Base-by-base conservation (phyloP, 2,888 invertebrate species). In the Cantharis lateralis region DNA sequence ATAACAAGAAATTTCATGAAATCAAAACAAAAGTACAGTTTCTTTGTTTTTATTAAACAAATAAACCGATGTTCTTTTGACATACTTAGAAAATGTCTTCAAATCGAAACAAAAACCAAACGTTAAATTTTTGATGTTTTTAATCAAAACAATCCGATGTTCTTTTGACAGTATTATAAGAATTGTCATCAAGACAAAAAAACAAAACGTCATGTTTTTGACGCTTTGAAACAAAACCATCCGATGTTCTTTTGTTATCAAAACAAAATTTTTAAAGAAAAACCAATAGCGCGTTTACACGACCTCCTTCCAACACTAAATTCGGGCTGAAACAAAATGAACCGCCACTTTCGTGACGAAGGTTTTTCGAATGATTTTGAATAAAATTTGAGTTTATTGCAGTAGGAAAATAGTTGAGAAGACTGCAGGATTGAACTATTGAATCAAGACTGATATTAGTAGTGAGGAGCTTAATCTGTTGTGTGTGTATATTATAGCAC, bases 391-490 rank as follows among this genome's bases (percentile, higher is more conserved):
- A 48, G 48, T 48, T 62, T 66, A 28, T 32, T 20, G 77, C 73
- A 71, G 77, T 77, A 68, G 77, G 73, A 73, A 66, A 69, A 26
- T 48, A n/a, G 24, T 63, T 61, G 62, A 64, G 68, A 63, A 72
- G 24, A 18, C 70, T 62, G 18, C 69, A 74, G 64, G 61, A 76
- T 74, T 62, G 72, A 71, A 74, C 74, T 71, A 75, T 78, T 78
- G 78, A 70, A 72, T 62, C 78, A 75, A 74, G 72, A 75, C 75
- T 75, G 71, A 78, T 74, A 75, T 72, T 75, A 78, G 74, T 71
- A 72, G 69, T 64, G 75, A 48, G 48, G 48, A 74, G 72, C 77
- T 74, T 77, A 77, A 77, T 77, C 74, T 77, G 62, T 61, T 48
- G 48, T 62, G 61, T 69, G 63, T 75, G 68, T 78, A 68, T 75